A percentile compares a stretch with the other conserved stretches of the same genome.
Conservation (phyloP, 2,888 invertebrate genomes). For the Chloroclystis v-ata region DNA sequence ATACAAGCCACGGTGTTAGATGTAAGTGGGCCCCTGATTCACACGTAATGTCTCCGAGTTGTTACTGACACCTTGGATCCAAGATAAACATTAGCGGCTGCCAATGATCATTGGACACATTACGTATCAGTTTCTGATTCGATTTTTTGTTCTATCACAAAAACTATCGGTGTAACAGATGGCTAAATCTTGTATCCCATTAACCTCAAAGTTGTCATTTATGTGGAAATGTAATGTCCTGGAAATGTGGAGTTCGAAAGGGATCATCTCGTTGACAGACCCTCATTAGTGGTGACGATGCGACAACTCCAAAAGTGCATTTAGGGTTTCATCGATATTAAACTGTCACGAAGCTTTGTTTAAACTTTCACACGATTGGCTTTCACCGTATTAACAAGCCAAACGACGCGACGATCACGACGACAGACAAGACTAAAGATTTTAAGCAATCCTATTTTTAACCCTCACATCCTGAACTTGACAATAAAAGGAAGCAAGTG, state of each 20-base stretch:
- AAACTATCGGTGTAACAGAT: slow-evolving; percentile 30
- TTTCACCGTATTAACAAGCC: slow-evolving; percentile 52
- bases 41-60: slow-evolving; percentile 46
- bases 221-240: slow-evolving; percentile 39
- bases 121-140: slow-evolving; percentile 20
- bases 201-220: slow-evolving; percentile 31
- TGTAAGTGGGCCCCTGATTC: slow-evolving; percentile 55
- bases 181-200: slow-evolving; percentile 31
- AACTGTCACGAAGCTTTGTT: slow-evolving; percentile 48
- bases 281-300: slow-evolving; percentile 70
- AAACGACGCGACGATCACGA: slow-evolving; percentile 23
- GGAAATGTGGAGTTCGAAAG: slow-evolving; percentile 64
- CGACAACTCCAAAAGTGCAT: slow-evolving; percentile 57
- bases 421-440: slow-evolving; percentile 28
- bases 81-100: slow-evolving; percentile 44
- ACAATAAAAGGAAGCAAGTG: slow-evolving; percentile 33
- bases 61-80: slow-evolving; percentile 50
- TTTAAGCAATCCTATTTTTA: slow-evolving; percentile 28
- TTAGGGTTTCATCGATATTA: slow-evolving; percentile 40
- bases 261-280: slow-evolving; percentile 65
- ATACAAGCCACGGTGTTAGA: slow-evolving; percentile 45
- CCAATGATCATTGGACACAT: slow-evolving; percentile 14
- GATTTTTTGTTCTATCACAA: slow-evolving; percentile 24
- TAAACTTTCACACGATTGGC: slow-evolving; percentile 57
- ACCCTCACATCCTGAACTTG: slow-evolving; percentile 31